A percentile compares a stretch with the other conserved stretches of the same genome.
Conservation (phyloP, 1,140 invertebrate species). For the Bombyx mandarina region DNA sequence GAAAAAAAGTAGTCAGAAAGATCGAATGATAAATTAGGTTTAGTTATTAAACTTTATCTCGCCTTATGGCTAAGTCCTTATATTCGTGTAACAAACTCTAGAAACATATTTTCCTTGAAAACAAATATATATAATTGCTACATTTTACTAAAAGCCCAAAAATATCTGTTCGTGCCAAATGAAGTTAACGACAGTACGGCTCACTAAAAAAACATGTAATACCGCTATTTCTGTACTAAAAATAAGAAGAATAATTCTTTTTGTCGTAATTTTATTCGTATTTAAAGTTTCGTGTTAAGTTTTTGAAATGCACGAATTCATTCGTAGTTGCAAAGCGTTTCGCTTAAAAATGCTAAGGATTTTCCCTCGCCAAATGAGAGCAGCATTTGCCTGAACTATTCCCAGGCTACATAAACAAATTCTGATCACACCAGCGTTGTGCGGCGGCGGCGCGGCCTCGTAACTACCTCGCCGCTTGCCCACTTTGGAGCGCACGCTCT, state of each 20-base stretch:
- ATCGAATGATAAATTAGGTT: too few relatives aligned
- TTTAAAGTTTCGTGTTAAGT: conserved; percentile 30
- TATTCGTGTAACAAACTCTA: too few relatives aligned
- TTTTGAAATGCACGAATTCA: conserved; percentile 57
- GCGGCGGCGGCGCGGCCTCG: conserved; percentile 22
- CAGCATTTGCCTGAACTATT: conserved; percentile 51
- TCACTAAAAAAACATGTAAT: too few relatives aligned
- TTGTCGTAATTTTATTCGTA: conserved; percentile 44
- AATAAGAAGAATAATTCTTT: conserved; percentile 27
- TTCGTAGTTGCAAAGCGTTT: conserved; percentile 61
- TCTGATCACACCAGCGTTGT: conserved; percentile 52
- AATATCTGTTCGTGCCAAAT: too few relatives aligned
- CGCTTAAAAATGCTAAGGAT: conserved; percentile 58
- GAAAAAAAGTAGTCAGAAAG: too few relatives aligned
- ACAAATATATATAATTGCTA: too few relatives aligned
- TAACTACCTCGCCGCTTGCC: conserved; percentile 5
- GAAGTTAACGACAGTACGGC: too few relatives aligned
- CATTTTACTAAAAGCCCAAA: too few relatives aligned
- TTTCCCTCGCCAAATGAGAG: conserved; percentile 55
- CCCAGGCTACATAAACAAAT: conserved; percentile 62
- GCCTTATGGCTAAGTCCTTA: too few relatives aligned
- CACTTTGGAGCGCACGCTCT: conserved; percentile 8
- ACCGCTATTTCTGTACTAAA: conserved; percentile 16
- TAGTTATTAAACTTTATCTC: too few relatives aligned
- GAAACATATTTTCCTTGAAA: too few relatives aligned